These are phyloP conservation scores for Laupala kohalensis DNA, from an alignment of 1,140 invertebrate genomes.

Conservation along the genomic window DNA sequence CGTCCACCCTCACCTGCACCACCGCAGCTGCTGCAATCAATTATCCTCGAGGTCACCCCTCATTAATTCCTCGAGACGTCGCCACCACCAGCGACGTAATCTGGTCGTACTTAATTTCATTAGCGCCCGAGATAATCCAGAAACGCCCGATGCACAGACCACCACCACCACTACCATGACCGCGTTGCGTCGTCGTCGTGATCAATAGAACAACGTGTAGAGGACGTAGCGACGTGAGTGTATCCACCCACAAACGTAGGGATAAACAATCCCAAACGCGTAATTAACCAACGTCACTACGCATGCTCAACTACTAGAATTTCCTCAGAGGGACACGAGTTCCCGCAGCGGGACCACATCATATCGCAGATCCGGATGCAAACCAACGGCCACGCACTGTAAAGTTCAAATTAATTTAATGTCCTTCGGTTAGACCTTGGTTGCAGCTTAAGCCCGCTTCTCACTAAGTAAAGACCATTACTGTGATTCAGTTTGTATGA, in stretches of 20 bases:
- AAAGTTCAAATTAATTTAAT: neutral
- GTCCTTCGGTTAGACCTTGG: neutral
- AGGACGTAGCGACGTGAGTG: neutral
- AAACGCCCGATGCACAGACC: no score
- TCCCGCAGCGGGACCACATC: no score
- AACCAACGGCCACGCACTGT: neutral
- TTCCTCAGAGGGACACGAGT: neutral
- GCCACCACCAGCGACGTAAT: neutral
- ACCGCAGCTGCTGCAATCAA: no score
- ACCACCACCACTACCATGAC: no score
- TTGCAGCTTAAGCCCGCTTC: neutral
- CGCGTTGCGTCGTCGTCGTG: neutral
- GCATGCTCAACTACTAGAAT: no score
- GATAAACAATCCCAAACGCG: neutral
- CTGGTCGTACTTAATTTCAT: neutral
- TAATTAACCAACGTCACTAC: neutral
- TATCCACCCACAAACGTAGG: neutral
- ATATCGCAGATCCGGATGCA: neutral
- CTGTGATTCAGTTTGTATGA: neutral
- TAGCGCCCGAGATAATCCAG: neutral
- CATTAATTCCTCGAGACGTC: neutral
- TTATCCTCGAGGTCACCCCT: neutral
- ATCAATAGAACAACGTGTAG: neutral
- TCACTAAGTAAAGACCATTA: neutral
- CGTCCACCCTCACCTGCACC: no score